Base-by-base conservation (phyloP, 53 echinoderm and acorn worm genomes). In the Antedon mediterranea region DNA sequence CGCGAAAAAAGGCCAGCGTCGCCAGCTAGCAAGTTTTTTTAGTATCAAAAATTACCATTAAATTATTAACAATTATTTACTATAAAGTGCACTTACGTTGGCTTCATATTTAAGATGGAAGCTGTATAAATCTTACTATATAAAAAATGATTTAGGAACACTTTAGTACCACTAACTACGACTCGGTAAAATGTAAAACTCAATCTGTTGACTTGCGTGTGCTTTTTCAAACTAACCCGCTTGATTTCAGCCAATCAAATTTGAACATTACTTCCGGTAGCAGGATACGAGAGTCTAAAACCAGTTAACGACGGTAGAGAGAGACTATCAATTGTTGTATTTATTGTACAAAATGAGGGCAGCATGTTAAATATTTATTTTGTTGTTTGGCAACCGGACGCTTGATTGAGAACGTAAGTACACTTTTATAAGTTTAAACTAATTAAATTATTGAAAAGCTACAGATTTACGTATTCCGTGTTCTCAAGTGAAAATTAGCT, bases 21-120 rank as follows among this genome's bases (percentile, higher is more conserved):
- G n/a, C n/a, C n/a, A 11, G 4, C 37, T 4, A 11, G 11, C 11
- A 37, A 37, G 37, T 37, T 37, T 37, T n/a, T 37, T 37, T 11
- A 37, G 11, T 6, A 37, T 4, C 37, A 6, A 37, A n/a, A n/a
- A 37, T 37, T 4, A 37, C 37, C 4, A 4, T 6, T 37, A 6
- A 6, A 4, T 37, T 11, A 37, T 4, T 37, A 37, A 37, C 76
- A 33, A 76, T 6, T 18, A 5, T 30, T 30, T 20, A 74, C 30
- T 32, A 74, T 5, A 31, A 33, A 33, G 3, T 32, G 28, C 76
- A 76, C 76, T 76, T 76, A 76, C 76, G 34, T 76, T 32, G 76
- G 76, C 34, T 76, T 76, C 76, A 76, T 76, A 4, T 32, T 76
- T 30, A 74, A 4, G 31, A 72, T 30, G 30, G 11, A 30, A 15